These are phyloP conservation scores for Diplodus sargus DNA, from an alignment of 2,797 vertebrate genomes.

Conservation along the genomic window DNA sequence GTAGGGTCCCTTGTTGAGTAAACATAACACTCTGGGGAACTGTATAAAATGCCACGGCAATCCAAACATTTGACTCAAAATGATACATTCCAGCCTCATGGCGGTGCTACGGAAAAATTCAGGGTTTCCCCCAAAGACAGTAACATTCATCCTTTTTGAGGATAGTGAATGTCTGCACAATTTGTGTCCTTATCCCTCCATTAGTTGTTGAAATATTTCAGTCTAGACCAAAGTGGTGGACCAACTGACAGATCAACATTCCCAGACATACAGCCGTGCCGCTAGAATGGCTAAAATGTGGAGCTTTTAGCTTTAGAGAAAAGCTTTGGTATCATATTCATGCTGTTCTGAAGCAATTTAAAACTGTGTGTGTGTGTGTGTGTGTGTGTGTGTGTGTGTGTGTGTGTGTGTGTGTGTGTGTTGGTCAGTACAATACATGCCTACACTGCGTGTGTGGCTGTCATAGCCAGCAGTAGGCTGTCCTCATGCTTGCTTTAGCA, in stretches of 20 bases:
- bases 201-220: background rate
- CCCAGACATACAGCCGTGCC: no score
- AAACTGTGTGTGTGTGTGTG: constrained; percentile 12
- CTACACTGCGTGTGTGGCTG: constrained; percentile 46
- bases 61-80: background rate
- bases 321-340: background rate
- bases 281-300: background rate
- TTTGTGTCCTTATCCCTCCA: background rate
- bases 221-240: background rate
- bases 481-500: constrained; percentile 77
- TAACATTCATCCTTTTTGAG: background rate
- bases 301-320: background rate
- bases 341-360: constrained; percentile 6
- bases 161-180: background rate
- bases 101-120: no score
- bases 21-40: no score
- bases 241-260: background rate
- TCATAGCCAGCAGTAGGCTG: constrained; percentile 65
- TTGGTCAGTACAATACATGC: constrained; percentile 25
- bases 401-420: constrained; percentile 26
- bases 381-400: constrained; percentile 14
- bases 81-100: background rate
- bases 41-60: background rate
- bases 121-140: no score
- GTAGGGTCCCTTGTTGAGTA: no score